Conservation (phyloP, 2,888 invertebrate genomes). For the Thecocarcelia acutangulata region DNA sequence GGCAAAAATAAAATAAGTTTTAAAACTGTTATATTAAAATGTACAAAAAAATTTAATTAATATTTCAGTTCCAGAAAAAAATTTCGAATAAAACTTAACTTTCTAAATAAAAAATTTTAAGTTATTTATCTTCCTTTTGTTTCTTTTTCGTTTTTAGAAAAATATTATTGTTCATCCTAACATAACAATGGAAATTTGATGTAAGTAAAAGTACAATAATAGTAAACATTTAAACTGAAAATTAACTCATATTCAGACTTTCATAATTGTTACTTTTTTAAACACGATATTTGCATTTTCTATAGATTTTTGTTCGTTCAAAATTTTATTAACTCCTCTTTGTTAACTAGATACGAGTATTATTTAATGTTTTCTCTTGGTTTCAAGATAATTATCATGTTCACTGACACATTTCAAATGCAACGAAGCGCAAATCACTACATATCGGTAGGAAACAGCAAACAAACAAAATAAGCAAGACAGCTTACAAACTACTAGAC, state of each 20-base stretch:
- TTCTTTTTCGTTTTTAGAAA: constrained; percentile 43
- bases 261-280: constrained; percentile 2
- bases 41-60: no score
- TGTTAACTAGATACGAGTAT: constrained; percentile 16
- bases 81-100: background rate
- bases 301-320: constrained; percentile 5
- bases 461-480: constrained; percentile 14
- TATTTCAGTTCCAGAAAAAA: no score
- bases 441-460: constrained; percentile 31
- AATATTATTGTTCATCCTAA: background rate
- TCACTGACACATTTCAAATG: constrained; percentile 70
- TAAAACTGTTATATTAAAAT: no score
- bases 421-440: constrained; percentile 65
- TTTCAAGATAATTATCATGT: constrained; percentile 57
- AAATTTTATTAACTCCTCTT: constrained; percentile 51
- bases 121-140: background rate
- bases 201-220: constrained; percentile 28
- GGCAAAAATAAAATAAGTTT: constrained; percentile 61
- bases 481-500: constrained; percentile 27
- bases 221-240: background rate
- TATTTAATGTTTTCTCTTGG: constrained; percentile 49
- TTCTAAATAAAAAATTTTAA: constrained; percentile 21
- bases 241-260: constrained; percentile 10
- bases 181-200: constrained; percentile 52
- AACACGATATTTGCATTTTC: constrained; percentile 31